These are phyloP conservation scores for Pristionchus fissidentatus DNA, from an alignment of 2,888 invertebrate genomes.

Conservation along the genomic window DNA sequence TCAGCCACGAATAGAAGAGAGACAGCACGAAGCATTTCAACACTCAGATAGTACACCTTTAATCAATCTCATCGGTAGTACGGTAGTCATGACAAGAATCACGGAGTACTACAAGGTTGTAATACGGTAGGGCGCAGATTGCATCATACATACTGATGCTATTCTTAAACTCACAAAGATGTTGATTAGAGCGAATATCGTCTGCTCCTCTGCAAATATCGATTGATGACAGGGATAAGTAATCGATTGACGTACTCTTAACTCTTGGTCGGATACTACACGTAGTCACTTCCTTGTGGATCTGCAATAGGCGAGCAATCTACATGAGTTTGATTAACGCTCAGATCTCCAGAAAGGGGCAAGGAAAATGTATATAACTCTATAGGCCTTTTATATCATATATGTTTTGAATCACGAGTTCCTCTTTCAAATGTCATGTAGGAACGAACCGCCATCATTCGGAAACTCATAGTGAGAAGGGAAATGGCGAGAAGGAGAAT, in stretches of 20 bases:
- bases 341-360: too few species aligned
- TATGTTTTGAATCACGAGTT: too few species aligned
- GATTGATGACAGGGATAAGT: not conserved
- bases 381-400: too few species aligned
- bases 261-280: not conserved
- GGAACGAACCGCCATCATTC: not conserved
- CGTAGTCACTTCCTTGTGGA: not conserved
- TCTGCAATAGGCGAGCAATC: too few species aligned
- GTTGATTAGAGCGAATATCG: not conserved
- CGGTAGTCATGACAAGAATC: too few species aligned
- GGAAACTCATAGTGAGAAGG: not conserved
- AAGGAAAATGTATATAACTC: too few species aligned
- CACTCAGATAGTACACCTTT: not conserved
- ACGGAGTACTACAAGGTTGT: too few species aligned
- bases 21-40: not conserved
- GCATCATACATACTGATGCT: too few species aligned
- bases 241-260: not conserved
- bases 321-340: too few species aligned
- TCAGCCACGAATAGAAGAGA: constrained; percentile 19
- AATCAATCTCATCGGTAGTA: too few species aligned
- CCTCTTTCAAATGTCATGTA: not conserved
- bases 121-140: too few species aligned
- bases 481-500: constrained; percentile 5
- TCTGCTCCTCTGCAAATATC: not conserved
- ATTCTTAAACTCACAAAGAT: constrained; percentile 5